These are phyloP conservation scores for Gymnodraco acuticeps DNA, from an alignment of 2,797 vertebrate species.

Conservation along the genomic window DNA sequence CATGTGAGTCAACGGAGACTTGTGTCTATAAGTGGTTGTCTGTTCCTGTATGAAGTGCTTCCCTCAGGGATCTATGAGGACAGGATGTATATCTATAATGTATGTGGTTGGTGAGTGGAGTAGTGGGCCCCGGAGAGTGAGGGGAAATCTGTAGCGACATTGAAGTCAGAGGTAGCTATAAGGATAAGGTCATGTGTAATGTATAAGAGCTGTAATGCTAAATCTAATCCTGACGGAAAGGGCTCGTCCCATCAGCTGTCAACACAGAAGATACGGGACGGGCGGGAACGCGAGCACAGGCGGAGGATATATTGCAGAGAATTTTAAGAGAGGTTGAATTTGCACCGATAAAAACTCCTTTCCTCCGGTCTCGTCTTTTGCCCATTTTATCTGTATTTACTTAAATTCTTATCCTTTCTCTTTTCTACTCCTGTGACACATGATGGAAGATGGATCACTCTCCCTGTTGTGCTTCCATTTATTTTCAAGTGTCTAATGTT, in stretches of 20 bases:
- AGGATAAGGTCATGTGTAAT: conserved; percentile 48
- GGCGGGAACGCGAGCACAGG: conserved; percentile 23
- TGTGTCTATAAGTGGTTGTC: background rate
- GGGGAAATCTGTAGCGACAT: conserved; percentile 31
- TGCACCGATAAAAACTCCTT: conserved; percentile 43
- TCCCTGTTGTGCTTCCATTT: background rate
- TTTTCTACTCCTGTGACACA: background rate
- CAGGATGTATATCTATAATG: conserved; percentile 63
- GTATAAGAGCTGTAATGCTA: conserved; percentile 17
- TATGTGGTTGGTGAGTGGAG: conserved; percentile 48
- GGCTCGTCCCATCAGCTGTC: conserved; percentile 69
- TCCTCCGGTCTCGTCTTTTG: conserved; percentile 29
- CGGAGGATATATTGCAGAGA: conserved; percentile 50
- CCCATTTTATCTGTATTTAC: conserved; percentile 19
- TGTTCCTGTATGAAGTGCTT: conserved; percentile 14
- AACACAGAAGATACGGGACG: conserved; percentile 56
- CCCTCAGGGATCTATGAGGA: conserved; percentile 33
- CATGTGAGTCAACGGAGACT: background rate
- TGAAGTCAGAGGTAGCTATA: conserved; percentile 26
- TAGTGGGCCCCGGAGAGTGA: conserved; percentile 37
- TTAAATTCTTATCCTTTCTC: conserved; percentile 1
- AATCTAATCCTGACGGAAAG: conserved; percentile 38
- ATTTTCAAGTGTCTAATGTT: background rate
- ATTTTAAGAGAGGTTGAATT: conserved; percentile 53
- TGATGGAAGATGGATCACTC: background rate